Evolutionary conservation across 1,140 invertebrate species (phyloP).

Genomic region (Metaphire vulgaris): DNA sequence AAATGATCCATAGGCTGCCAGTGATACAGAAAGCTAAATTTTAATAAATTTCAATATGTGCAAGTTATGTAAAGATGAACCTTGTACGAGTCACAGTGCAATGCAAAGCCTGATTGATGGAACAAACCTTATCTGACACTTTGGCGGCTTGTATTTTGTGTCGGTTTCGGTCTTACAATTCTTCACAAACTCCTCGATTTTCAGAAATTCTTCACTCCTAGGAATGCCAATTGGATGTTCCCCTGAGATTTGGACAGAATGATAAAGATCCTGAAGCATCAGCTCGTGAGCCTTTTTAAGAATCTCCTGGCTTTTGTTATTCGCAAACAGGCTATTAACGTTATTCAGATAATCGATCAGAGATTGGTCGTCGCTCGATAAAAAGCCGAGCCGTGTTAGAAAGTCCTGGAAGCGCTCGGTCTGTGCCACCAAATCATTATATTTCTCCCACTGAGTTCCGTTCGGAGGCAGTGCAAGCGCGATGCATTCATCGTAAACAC

Average conservation of each 20-base stretch:
- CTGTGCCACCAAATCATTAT: constrained; percentile 12
- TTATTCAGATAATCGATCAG: constrained; percentile 63
- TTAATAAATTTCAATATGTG: too few species aligned
- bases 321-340: constrained; percentile 66
- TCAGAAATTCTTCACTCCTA: constrained; percentile 22
- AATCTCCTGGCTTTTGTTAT: constrained; percentile 65
- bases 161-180: constrained; percentile 6
- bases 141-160: constrained; percentile 45
- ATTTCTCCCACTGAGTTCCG: constrained; percentile 15
- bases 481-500: constrained; percentile 22
- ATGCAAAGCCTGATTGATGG: too few species aligned
- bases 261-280: constrained; percentile 65
- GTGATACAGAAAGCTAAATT: too few species aligned
- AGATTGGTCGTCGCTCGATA: constrained; percentile 46
- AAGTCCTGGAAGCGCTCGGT: constrained; percentile 20
- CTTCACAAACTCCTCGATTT: constrained; percentile 19
- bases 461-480: constrained; percentile 15
- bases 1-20: too few species aligned
- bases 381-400: constrained; percentile 29
- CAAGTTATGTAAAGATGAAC: too few species aligned
- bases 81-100: too few species aligned
- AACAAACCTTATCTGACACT: constrained; percentile 64
- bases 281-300: constrained; percentile 63
- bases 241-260: constrained; percentile 58
- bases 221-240: constrained; percentile 30